Evolutionary conservation across 1,140 invertebrate species (phyloP).

Genomic region (Apolygus lucorum): DNA sequence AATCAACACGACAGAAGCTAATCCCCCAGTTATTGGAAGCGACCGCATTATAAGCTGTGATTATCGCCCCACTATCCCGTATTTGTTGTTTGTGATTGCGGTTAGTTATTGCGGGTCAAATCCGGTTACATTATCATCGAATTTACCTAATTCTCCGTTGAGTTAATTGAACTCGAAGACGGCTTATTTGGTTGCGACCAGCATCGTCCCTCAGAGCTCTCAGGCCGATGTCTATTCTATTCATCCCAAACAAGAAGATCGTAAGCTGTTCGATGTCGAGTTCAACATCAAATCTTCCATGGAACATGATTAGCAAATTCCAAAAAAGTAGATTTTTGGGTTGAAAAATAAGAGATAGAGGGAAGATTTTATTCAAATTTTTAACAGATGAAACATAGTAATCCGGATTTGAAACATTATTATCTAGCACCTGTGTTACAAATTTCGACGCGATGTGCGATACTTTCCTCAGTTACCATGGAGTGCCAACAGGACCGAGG

Average conservation of each 20-base stretch:
- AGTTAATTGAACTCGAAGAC: not conserved
- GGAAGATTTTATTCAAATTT: too few species aligned
- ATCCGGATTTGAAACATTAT: too few species aligned
- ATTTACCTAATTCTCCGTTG: not conserved
- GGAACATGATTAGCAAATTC: too few species aligned
- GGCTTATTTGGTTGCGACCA: not conserved
- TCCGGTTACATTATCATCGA: not conserved
- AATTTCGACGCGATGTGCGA: too few species aligned
- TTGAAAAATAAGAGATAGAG: too few species aligned
- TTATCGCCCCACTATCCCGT: not conserved
- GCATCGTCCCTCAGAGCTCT: not conserved
- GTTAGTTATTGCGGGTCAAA: not conserved
- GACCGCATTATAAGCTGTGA: not conserved
- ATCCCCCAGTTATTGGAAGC: not conserved
- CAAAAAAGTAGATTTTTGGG: too few species aligned
- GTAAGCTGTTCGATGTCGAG: not conserved
- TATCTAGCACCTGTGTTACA: too few species aligned
- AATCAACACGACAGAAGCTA: not conserved
- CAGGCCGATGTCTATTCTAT: not conserved
- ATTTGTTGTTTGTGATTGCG: not conserved
- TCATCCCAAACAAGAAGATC: not conserved
- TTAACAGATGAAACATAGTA: too few species aligned
- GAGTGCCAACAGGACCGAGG: too few species aligned
- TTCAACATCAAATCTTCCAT: too few species aligned
- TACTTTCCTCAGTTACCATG: too few species aligned